Evolutionary conservation across 2,113 vertebrate genomes (phyloP).

Genomic region (Xiphophorus maculatus): DNA sequence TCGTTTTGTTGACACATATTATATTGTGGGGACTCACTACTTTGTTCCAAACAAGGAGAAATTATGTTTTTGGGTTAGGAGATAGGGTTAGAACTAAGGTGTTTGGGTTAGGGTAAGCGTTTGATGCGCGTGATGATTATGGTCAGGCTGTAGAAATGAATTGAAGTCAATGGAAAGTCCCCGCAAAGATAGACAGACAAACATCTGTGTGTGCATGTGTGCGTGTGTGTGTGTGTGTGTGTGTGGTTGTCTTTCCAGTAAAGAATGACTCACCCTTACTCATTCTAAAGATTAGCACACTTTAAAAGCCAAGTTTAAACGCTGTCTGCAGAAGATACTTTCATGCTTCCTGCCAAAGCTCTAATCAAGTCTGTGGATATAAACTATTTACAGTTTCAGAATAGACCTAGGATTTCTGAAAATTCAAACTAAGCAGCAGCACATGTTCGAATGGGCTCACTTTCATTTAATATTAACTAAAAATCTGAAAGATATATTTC

Average conservation of each 20-base stretch:
- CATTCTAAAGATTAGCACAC: constrained; percentile 38
- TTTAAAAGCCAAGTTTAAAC: constrained; percentile 40
- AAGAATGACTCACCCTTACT: constrained; percentile 59
- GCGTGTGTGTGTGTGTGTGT: too few species aligned
- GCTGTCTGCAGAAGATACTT: constrained; percentile 16
- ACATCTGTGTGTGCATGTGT: background rate
- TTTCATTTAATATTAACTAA: background rate
- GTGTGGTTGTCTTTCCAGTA: constrained; percentile 45
- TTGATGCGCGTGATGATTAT: too few species aligned
- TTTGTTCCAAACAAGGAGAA: too few species aligned
- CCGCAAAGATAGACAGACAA: too few species aligned
- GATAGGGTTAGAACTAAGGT: too few species aligned
- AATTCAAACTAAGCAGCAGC: background rate
- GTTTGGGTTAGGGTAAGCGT: too few species aligned
- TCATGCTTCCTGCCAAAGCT: constrained; percentile 16
- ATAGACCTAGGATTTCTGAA: background rate
- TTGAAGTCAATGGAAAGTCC: too few species aligned
- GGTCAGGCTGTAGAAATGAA: too few species aligned
- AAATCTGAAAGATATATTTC: background rate
- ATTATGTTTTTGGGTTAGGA: too few species aligned
- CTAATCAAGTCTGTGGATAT: constrained; percentile 12
- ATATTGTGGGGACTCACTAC: too few species aligned
- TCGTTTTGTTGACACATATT: too few species aligned
- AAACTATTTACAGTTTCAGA: background rate
- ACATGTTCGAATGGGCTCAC: background rate